Conservation (phyloP, 2,113 vertebrate species). For the Lycaon pictus region DNA sequence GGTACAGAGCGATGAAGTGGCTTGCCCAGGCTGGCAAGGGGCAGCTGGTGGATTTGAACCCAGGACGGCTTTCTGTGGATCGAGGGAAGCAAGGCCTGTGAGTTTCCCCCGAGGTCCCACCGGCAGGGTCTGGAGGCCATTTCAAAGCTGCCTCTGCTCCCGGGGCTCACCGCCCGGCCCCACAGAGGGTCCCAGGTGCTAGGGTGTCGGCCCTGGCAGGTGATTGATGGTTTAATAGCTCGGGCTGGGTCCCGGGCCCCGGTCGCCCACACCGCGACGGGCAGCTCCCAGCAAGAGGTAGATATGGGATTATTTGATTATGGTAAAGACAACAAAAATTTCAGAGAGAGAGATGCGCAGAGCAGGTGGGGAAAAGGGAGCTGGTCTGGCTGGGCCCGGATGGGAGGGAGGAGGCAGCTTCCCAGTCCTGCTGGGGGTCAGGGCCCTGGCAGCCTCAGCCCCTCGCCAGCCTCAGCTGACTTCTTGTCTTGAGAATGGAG, state of each 20-base stretch:
- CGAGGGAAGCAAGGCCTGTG: background rate
- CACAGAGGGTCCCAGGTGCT: background rate
- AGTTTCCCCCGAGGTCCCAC: background rate
- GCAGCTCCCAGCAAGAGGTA: background rate
- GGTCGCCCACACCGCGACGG: background rate
- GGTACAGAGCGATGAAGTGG: background rate
- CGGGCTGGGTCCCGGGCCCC: background rate
- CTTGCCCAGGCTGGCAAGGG: background rate
- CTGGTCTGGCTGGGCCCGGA: background rate
- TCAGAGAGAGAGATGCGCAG: background rate
- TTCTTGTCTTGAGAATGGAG: background rate
- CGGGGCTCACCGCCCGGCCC: background rate
- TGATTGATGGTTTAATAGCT: constrained; percentile 77
- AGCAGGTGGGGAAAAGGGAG: background rate
- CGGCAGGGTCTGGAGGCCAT: background rate
- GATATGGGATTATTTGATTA: constrained; percentile 65
- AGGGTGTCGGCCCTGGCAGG: background rate
- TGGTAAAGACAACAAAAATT: constrained; percentile 25
- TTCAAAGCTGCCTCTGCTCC: background rate
- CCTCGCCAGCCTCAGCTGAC: background rate
- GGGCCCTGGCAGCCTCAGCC: too few species aligned
- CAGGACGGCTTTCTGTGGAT: accelerated
- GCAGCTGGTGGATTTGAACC: background rate
- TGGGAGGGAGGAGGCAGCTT: background rate
- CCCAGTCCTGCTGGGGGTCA: too few species aligned